Base-by-base conservation (phyloP, 2,113 vertebrate genomes). In the Oreocharis arfaki region DNA sequence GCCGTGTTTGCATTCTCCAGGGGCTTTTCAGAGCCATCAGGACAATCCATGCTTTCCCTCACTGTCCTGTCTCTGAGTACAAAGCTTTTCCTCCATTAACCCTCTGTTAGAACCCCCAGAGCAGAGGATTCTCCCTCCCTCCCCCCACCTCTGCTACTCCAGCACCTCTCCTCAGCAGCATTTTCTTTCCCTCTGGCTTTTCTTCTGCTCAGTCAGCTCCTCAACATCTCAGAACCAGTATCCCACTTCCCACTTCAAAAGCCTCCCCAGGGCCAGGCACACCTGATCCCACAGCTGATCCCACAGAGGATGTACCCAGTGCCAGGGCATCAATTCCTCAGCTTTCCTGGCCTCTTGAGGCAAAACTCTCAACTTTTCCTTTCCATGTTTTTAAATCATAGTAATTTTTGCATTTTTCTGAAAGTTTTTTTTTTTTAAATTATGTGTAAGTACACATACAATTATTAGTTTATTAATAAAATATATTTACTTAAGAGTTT, bases 181-280 rank as follows among this genome's bases (percentile, higher is more conserved):
- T 30, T 56, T 83, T 1, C 44, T 53, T 26, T 50, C 56, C 30
- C 21, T 63, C 65, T 10, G 10, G 14, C 39, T 87, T 28, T 41
- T 13, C 28, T 33, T 33, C 52, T 13, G 2, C 76, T 60, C 9
- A 2, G 16, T 7, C 39, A 84, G 17, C 56, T 33, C 65, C 13
- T 67, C 20, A 9, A 8, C 0, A 23, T 9, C 33, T 9, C 47
- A 3, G 8, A 3, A 7, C 2, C 1, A 7, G 11, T 1, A 2
- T 12, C 53, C n/a, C 56, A 30, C 41, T n/a, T 14, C 9, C 37
- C 59, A 3, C 27, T 32, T 68, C 27, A 3, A 39, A 5, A 60
- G 17, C 9, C 20, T 26, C 39, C 39, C 16, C 39, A 17, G 17
- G 23, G 26, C 59, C 1, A 7, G 52, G 44, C 64, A 37, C 59